Evolutionary conservation across 2,888 invertebrate genomes (phyloP).

Genomic region (Lithophane socia): DNA sequence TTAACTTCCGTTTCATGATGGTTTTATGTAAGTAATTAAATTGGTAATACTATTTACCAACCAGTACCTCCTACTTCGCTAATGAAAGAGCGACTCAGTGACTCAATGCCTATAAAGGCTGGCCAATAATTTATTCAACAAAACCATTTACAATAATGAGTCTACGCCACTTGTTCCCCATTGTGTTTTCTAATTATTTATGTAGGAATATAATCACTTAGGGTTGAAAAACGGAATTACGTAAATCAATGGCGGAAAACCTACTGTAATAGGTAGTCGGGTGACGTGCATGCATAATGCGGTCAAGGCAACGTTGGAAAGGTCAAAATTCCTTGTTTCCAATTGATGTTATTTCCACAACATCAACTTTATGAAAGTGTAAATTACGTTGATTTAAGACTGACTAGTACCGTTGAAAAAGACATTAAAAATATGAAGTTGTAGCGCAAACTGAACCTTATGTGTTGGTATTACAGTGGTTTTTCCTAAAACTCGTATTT

Average conservation of each 20-base stretch:
- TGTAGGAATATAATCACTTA: constrained; percentile 34
- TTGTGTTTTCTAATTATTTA: constrained; percentile 32
- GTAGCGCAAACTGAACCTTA: too few relatives aligned
- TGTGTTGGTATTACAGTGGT: too few relatives aligned
- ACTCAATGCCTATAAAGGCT: constrained; percentile 24
- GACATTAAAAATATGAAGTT: too few relatives aligned
- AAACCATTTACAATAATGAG: constrained; percentile 51
- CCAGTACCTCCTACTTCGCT: not conserved
- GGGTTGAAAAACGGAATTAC: constrained; percentile 15
- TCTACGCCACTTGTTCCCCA: constrained; percentile 4
- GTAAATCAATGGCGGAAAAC: constrained; percentile 46
- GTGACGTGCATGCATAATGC: constrained; percentile 39
- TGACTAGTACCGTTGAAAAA: too few relatives aligned
- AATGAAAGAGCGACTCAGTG: constrained; percentile 30
- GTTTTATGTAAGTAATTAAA: not conserved
- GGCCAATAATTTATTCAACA: constrained; percentile 50
- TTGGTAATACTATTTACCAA: not conserved
- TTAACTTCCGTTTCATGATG: too few relatives aligned
- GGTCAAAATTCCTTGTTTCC: too few relatives aligned
- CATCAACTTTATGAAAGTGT: too few relatives aligned
- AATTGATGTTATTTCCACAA: too few relatives aligned
- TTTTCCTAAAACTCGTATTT: too few relatives aligned
- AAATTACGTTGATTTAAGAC: too few relatives aligned
- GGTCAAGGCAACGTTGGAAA: constrained; percentile 49
- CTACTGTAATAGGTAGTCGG: not conserved